A percentile compares a stretch with the other conserved stretches of the same genome.
Conservation (phyloP, 2,888 invertebrate genomes). For the Petrophora chlorosata region DNA sequence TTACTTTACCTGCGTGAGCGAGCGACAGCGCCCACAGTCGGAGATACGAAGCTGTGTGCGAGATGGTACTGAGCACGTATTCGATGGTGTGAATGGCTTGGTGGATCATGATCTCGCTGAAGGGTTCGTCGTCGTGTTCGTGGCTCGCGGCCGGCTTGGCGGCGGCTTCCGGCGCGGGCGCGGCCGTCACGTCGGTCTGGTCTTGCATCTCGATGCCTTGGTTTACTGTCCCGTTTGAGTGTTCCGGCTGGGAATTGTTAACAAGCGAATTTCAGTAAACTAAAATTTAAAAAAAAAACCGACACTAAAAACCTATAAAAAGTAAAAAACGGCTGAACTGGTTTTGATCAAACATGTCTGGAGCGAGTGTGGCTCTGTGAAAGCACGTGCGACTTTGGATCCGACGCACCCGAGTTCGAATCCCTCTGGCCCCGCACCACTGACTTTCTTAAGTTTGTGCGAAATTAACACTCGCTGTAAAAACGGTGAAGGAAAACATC, state of each 20-base stretch:
- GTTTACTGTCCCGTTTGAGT: conserved; percentile 85
- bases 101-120: conserved; percentile 95
- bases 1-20: conserved; percentile 93
- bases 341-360: too few relatives aligned
- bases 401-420: too few relatives aligned
- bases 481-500: too few relatives aligned
- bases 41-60: conserved; percentile 98
- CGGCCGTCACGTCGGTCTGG: conserved; percentile 62
- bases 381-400: too few relatives aligned
- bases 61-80: conserved; percentile 97
- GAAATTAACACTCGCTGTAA: too few relatives aligned
- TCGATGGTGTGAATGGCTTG: conserved; percentile 98
- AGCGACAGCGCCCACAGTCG: conserved; percentile 98
- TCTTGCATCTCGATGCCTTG: conserved; percentile 87
- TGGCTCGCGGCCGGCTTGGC: conserved; percentile 34
- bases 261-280: background rate
- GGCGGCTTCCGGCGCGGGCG: conserved; percentile 41
- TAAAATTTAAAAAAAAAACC: background rate
- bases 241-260: conserved; percentile 57
- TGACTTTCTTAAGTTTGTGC: too few relatives aligned
- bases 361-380: too few relatives aligned
- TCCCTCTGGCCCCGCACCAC: too few relatives aligned
- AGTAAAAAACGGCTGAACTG: too few relatives aligned
- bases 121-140: conserved; percentile 85
- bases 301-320: too few relatives aligned